phyloP scores from a whole-genome alignment of 1,140 invertebrate species.

The Eumaeus atala region DNA sequence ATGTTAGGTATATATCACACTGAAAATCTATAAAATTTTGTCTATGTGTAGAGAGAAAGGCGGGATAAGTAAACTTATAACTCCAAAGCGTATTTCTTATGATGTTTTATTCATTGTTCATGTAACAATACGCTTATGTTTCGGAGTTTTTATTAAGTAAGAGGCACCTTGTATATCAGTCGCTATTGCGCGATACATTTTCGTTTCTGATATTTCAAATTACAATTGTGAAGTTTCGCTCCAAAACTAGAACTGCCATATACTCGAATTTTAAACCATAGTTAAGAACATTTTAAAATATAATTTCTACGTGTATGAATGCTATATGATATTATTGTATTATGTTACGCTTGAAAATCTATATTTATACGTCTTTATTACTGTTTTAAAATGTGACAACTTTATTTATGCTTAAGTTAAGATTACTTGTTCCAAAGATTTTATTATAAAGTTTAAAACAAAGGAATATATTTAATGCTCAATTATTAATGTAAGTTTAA shows the following conservation, averaged over 20 bases:
- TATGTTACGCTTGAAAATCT: conserved; percentile 1
- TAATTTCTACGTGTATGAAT: not conserved
- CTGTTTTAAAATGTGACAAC: conserved; percentile 2
- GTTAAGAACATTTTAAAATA: not conserved
- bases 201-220: too few species aligned
- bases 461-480: conserved; percentile 4
- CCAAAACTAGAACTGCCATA: conserved; percentile 51
- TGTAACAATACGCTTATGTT: too few species aligned
- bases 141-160: too few species aligned
- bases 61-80: too few species aligned
- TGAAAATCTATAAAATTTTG: too few species aligned
- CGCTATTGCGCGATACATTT: too few species aligned
- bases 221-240: too few species aligned
- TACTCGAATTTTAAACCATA: conserved; percentile 54
- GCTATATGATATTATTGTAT: not conserved
- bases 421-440: conserved; percentile 1
- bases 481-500: conserved; percentile 9
- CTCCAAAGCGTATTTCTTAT: too few species aligned
- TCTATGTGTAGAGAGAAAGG: too few species aligned
- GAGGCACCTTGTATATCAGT: too few species aligned
- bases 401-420: conserved; percentile 5
- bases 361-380: conserved; percentile 8
- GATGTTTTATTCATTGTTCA: too few species aligned
- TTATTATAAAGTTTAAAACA: not conserved
- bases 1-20: too few species aligned